Base-by-base conservation (phyloP, 2,113 vertebrate genomes). In the Ramphastos sulfuratus region DNA sequence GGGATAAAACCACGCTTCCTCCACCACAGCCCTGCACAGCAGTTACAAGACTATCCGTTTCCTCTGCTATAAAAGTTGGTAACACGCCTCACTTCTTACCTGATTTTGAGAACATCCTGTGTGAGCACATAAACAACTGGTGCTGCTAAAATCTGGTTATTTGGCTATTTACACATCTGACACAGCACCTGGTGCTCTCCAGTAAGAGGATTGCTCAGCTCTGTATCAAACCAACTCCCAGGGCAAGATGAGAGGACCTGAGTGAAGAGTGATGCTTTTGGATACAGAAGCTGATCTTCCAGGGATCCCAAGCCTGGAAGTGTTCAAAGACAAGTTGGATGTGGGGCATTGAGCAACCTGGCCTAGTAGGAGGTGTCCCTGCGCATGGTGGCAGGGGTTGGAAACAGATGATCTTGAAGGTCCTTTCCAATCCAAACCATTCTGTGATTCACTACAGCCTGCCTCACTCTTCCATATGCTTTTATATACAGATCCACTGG, bases 71-170 rank as follows among this genome's bases (percentile, higher is more conserved):
- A 91, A 89, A 92, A 87, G 58, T 75, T 8, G 59, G 84, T 94
- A 94, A 64, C 93, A 42, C 72, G 89, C 87, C 87, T 93, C 93
- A 71, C 93, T 94, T 82, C 91, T 91, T 91, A 83, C 93, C 91
- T 90, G 95, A 92, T 91, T 96, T 87, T 69, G 76, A 93, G 89
- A 89, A 91, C 82, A 92, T 96, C 91, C 91, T 92, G 92, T 92
- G 89, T 92, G 88, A 94, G 35, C 85, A 77, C 89, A 85, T 9
- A 95, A 94, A 94, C 93, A 96, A 91, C 72, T 48, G 72, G 42
- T 13, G 79, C 39, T 88, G 16, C 85, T 81, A 15, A 44, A 44
- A 85, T 25, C 72, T 89, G 79, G 67, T 82, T 79, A 30, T 66
- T 8, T 52, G 93, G 56, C 85, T 80, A 9, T 54, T 80, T 42